Base-by-base conservation (phyloP, 2,888 invertebrate species). In the Philopedon plagiatum region DNA sequence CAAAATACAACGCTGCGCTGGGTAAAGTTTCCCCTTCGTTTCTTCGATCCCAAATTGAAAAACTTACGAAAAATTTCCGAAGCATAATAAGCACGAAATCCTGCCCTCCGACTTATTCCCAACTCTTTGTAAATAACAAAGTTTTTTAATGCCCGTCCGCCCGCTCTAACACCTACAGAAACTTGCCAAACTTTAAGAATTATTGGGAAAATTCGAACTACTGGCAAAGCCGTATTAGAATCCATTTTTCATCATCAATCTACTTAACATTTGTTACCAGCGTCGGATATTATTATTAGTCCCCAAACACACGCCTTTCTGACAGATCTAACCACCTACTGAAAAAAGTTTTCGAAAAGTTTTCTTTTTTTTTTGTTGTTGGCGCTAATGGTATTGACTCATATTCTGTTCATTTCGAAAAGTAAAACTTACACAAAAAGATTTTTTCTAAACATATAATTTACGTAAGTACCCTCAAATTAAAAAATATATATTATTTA, bases 201-300 rank as follows among this genome's bases (percentile, higher is more conserved):
- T 64, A 64, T 64, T 51, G 39, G 23, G 9, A 15, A 63, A 54
- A 23, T 54, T 46, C 29, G 19, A 49, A 13, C 49, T 34, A 13
- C 8, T 49, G 26, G 18, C 32, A 29, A 21, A 23, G 21, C 19
- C 23, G 26, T 37, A 23, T 64, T 54, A 39, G 34, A 37, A n/a
- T 15, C 37, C 63, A 64, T 64, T 64, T 54, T 51, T 64, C 63
- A 64, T 64, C 63, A 64, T 64, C 63, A 64, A 51, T 37, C 39
- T 37, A 51, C 39, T 54, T 64, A 51, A 54, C 37, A 64, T 18
- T 51, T 64, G 63, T 58, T 58, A 58, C 58, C 18, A 21, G 58
- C 9, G 18, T 13, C 13, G 13, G n/a, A 23, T 41, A 58, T 39
- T 41, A 58, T 39, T 58, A 58, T 41, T 41, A 39, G 41, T 57